phyloP scores from a whole-genome alignment of 2,113 vertebrate genomes.

The Tragelaphus buxtoni region DNA sequence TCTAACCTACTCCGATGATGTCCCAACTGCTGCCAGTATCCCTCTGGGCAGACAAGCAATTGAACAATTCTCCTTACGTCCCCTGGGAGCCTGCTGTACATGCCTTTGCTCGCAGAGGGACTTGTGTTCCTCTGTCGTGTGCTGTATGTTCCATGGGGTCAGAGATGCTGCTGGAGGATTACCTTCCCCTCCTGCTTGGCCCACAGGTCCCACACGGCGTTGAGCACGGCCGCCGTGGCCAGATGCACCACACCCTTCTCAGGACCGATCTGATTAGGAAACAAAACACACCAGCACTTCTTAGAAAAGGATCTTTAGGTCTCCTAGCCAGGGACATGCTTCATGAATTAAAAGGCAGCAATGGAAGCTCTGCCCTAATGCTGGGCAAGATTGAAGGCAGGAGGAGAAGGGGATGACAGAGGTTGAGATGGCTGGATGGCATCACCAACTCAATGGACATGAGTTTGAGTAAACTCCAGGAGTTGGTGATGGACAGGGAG shows the following conservation, averaged over 20 bases:
- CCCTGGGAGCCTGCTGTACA: neutral
- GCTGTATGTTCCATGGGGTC: accelerated
- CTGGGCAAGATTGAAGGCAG: neutral
- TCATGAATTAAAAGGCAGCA: neutral
- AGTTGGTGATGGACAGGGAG: no score
- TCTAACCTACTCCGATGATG: neutral
- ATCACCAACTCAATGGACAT: no score
- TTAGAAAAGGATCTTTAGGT: neutral
- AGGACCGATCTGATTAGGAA: constrained; percentile 79
- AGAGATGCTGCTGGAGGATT: neutral
- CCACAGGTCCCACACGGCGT: constrained; percentile 88
- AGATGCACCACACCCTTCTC: constrained; percentile 86
- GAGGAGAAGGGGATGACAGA: neutral
- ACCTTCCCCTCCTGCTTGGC: constrained; percentile 85
- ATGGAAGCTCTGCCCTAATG: neutral
- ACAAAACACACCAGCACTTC: neutral
- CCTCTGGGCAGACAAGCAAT: neutral
- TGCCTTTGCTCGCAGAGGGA: neutral
- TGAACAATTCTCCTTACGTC: neutral
- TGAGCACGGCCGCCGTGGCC: constrained; percentile 82
- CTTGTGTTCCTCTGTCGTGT: neutral
- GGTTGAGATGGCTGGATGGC: neutral
- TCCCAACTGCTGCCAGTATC: neutral
- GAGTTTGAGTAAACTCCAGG: no score
- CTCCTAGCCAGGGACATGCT: neutral